Base-by-base conservation (phyloP, 2,888 invertebrate genomes). In the Hanleya hanleyi region DNA sequence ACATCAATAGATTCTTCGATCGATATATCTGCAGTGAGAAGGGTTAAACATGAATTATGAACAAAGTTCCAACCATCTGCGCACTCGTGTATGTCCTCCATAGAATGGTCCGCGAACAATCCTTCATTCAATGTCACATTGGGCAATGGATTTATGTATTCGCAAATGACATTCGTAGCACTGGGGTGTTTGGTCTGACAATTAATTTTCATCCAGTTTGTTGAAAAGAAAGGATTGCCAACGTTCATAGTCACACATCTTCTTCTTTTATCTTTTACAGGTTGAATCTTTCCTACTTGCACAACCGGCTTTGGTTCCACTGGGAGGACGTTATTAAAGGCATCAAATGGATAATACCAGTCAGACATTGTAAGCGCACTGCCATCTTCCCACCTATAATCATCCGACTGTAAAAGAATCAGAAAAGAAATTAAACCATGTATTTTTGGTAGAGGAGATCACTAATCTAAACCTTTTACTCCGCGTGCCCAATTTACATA, bases 381-480 rank as follows among this genome's bases (percentile, higher is more conserved):
- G 36, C 64, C 64, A 9, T 64, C 64, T 7, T 35, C 29, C 64
- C 64, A 64, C 64, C 64, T 18, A 64, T 64, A 26, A n/a, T 32
- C 64, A 36, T 37, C 37, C 3, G n/a, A 15, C 64, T 64, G 36
- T 32, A 33, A 64, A 64, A n/a, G 26, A 57, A n/a, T n/a, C n/a
- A n/a, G n/a, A n/a, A n/a, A n/a, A n/a, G n/a, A n/a, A n/a, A n/a
- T n/a, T n/a, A n/a, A n/a, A n/a, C n/a, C n/a, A n/a, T n/a, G n/a
- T n/a, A n/a, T n/a, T n/a, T n/a, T n/a, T n/a, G n/a, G n/a, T n/a
- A n/a, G n/a, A n/a, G n/a, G n/a, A n/a, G n/a, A n/a, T n/a, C n/a
- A n/a, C n/a, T n/a, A n/a, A n/a, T n/a, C n/a, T n/a, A n/a, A n/a
- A n/a, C n/a, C n/a, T n/a, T n/a, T n/a, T n/a, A n/a, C n/a, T n/a